phyloP scores from a whole-genome alignment of 1,140 invertebrate genomes.

The Cydia fagiglandana region DNA sequence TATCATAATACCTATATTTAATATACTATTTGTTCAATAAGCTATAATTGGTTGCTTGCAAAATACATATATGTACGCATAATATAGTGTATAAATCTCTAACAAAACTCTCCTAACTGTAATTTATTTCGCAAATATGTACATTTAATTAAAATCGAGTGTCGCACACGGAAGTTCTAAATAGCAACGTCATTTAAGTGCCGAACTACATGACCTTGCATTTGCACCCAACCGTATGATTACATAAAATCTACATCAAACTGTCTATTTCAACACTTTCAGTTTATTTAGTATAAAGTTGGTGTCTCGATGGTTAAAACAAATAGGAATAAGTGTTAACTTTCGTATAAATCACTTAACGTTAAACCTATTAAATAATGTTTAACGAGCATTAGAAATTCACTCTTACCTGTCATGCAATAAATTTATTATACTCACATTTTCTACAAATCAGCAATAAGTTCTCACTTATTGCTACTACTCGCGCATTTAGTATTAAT shows the following conservation, averaged over 20 bases:
- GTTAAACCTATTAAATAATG: not conserved
- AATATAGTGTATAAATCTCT: too few species aligned
- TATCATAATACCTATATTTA: too few species aligned
- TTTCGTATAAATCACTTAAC: not conserved
- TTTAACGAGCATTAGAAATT: constrained; percentile 7
- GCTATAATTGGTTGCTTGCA: too few species aligned
- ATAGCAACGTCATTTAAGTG: not conserved
- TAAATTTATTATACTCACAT: not conserved
- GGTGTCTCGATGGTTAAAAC: not conserved
- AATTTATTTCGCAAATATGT: too few species aligned
- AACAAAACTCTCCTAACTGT: too few species aligned
- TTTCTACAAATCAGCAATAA: not conserved
- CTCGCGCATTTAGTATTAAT: not conserved
- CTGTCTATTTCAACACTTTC: not conserved
- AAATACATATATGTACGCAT: too few species aligned
- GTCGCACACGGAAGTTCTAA: not conserved
- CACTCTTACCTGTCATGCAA: not conserved
- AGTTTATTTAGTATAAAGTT: too few species aligned
- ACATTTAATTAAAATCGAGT: not conserved
- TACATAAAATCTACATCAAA: not conserved
- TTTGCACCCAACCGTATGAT: not conserved
- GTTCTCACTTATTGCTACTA: too few species aligned
- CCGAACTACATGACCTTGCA: not conserved
- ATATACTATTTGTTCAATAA: too few species aligned
- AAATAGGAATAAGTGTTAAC: not conserved